Conservation (phyloP, 2,113 vertebrate genomes). For the Symphodus melops region DNA sequence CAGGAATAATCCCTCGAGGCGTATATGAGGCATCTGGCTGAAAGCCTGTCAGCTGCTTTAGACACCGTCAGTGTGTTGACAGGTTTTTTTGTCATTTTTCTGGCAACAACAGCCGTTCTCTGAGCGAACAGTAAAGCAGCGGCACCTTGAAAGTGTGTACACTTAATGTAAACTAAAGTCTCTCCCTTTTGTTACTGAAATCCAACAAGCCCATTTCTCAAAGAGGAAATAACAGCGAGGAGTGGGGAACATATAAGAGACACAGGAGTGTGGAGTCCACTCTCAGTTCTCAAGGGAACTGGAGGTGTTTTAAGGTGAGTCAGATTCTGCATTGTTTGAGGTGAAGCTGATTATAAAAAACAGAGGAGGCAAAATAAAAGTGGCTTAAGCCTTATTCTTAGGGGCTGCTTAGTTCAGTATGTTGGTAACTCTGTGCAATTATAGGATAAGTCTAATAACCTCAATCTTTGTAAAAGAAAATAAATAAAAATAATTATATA, state of each 20-base stretch:
- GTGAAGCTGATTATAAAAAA: conserved; percentile 13
- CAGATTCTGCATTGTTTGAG: background rate
- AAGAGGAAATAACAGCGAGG: conserved; percentile 24
- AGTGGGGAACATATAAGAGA: conserved; percentile 18
- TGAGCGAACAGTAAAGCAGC: conserved; percentile 9
- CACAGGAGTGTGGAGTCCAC: conserved; percentile 30
- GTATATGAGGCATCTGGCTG: conserved; percentile 13
- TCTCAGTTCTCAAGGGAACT: conserved; percentile 19
- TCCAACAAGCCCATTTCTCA: conserved; percentile 37
- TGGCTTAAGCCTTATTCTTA: conserved; percentile 11
- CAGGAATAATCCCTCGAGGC: conserved; percentile 31
- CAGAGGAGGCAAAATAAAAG: conserved; percentile 10
- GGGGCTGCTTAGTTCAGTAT: background rate
- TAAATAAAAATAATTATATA: no score
- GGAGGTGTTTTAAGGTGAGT: conserved; percentile 30
- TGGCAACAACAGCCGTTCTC: conserved; percentile 25
- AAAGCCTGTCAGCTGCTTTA: conserved; percentile 52
- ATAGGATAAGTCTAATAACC: background rate
- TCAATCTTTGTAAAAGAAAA: background rate
- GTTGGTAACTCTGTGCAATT: background rate
- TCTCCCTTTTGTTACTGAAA: conserved; percentile 42
- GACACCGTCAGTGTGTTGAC: conserved; percentile 22
- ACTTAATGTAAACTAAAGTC: conserved; percentile 29
- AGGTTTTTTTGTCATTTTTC: conserved; percentile 32
- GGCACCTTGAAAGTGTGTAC: background rate